Percentiles rank a stretch among this genome's conserved stretches.
Conservation (phyloP, 2,113 vertebrate genomes). For the Nematolebias whitei region DNA sequence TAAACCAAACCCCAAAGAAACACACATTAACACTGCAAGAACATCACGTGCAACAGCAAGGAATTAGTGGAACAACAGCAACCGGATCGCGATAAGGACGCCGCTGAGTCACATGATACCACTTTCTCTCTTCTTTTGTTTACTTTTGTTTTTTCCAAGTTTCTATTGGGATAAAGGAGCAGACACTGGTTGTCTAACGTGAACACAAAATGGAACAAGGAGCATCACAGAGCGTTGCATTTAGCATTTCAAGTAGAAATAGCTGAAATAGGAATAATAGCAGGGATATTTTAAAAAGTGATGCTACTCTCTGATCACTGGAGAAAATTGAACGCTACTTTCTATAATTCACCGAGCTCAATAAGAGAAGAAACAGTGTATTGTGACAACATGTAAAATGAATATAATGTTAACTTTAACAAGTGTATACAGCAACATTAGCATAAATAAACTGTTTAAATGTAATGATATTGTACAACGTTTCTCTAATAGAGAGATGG, state of each 20-base stretch:
- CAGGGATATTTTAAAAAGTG: not conserved
- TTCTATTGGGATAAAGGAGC: constrained; percentile 36
- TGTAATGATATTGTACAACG: no score
- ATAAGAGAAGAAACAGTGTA: not conserved
- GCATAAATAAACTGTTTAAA: no score
- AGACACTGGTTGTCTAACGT: constrained; percentile 31
- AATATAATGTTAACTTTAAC: not conserved
- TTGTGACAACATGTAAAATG: not conserved
- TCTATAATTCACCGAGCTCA: not conserved
- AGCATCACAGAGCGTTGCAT: not conserved
- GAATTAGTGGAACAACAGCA: constrained; percentile 47
- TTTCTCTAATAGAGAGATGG: not conserved
- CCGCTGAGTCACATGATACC: constrained; percentile 49
- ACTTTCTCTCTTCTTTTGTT: no score
- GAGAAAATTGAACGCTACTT: constrained; percentile 8
- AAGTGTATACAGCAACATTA: not conserved
- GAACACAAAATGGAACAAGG: not conserved
- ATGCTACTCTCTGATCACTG: constrained; percentile 3
- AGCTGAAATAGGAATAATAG: constrained; percentile 13
- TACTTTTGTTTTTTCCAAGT: constrained; percentile 40
- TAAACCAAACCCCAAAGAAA: constrained; percentile 51
- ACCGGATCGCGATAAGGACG: constrained; percentile 49
- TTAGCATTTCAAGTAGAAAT: constrained; percentile 11
- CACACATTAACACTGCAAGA: constrained; percentile 45
- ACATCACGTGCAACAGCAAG: constrained; percentile 5